A percentile compares a stretch with the other conserved stretches of the same genome.
phyloP scores from a whole-genome alignment of 2,113 vertebrate genomes.

The Ophthalmolycus amberensis region DNA sequence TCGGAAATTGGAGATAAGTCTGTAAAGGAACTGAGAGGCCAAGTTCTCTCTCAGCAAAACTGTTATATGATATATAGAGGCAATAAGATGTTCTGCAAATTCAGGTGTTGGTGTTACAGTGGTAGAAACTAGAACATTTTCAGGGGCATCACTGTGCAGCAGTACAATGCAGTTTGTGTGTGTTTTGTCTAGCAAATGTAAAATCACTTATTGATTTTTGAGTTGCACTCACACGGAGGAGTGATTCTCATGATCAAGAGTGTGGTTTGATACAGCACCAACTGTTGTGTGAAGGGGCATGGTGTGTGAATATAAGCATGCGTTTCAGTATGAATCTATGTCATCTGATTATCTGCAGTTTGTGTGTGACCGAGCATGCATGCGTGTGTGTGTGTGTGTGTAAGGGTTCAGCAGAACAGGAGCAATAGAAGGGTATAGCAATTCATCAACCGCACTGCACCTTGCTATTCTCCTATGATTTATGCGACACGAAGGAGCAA shows the following conservation, averaged over 20 bases:
- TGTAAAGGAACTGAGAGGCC: neutral
- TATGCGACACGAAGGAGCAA: conserved; percentile 40
- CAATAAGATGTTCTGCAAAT: conserved; percentile 16
- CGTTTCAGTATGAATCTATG: neutral
- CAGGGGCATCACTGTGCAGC: neutral
- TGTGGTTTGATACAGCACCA: neutral
- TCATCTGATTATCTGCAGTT: neutral
- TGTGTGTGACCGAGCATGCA: neutral
- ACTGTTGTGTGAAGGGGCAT: neutral
- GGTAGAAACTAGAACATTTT: neutral
- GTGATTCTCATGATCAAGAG: neutral
- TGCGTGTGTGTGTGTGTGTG: neutral
- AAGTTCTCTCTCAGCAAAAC: neutral
- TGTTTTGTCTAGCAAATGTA: conserved; percentile 13
- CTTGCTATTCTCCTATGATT: conserved; percentile 38
- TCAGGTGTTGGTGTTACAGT: neutral
- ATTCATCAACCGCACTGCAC: conserved; percentile 48
- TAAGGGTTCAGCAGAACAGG: conserved; percentile 4
- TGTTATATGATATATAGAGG: conserved; percentile 9
- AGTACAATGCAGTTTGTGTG: neutral
- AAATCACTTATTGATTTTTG: conserved; percentile 16
- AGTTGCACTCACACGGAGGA: neutral
- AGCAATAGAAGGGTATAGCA: conserved; percentile 16
- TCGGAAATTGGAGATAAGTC: conserved; percentile 20
- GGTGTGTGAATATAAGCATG: neutral